A percentile compares a stretch with the other conserved stretches of the same genome.
Evolutionary conservation across 2,113 vertebrate species (phyloP).

Genomic region (Polypterus senegalus): DNA sequence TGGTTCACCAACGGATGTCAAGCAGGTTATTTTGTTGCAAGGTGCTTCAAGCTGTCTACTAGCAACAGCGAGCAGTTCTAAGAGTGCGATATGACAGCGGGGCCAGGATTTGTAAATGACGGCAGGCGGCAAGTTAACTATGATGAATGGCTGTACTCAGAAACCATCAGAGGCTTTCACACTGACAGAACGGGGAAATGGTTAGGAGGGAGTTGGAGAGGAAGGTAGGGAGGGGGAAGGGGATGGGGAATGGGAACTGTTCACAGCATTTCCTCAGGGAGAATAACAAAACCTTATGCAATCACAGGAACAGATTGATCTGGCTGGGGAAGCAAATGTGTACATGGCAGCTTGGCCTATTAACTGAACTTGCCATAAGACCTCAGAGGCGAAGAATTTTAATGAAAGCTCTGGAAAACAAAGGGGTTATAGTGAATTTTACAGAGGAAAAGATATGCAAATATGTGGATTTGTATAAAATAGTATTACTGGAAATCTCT

Average conservation of each 20-base stretch:
- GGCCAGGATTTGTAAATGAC: conserved; percentile 3
- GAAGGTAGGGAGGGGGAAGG: no score
- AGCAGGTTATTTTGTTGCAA: neutral
- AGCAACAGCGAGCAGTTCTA: neutral
- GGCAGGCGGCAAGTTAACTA: neutral
- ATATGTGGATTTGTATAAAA: no score
- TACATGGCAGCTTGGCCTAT: neutral
- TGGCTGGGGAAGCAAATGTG: neutral
- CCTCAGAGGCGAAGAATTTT: no score
- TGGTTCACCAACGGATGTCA: no score
- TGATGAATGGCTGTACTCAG: conserved; percentile 2
- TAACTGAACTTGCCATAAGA: neutral
- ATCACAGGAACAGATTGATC: neutral
- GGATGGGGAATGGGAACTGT: neutral
- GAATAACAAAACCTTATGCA: neutral
- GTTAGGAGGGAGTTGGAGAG: no score
- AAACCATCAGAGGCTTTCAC: neutral
- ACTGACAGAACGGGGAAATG: neutral
- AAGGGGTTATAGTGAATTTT: no score
- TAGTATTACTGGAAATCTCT: no score
- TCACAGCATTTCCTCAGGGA: neutral
- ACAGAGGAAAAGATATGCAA: no score
- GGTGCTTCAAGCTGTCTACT: neutral
- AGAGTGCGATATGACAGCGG: neutral
- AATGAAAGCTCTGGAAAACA: no score